Evolutionary conservation across 2,888 invertebrate genomes (phyloP).

Genomic region (Drosophila lutescens): DNA sequence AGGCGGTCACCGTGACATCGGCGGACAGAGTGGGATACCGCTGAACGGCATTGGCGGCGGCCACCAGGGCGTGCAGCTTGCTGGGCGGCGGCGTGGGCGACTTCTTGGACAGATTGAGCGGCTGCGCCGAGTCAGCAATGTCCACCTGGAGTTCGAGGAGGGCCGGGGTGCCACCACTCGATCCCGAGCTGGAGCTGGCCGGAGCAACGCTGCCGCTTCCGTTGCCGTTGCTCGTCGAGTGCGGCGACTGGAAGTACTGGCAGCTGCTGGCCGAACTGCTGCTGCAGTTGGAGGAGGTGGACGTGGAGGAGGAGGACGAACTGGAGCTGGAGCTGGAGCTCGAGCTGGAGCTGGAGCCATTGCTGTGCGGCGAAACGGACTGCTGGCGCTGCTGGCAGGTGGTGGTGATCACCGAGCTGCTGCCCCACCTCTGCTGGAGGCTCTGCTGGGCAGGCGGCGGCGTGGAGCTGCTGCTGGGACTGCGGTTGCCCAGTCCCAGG

Average conservation of each 20-base stretch:
- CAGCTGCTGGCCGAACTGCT: slow-evolving; percentile 62
- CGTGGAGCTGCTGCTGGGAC: slow-evolving; percentile 82
- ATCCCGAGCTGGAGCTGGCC: slow-evolving; percentile 29
- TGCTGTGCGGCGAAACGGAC: slow-evolving; percentile 83
- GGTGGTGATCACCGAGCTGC: slow-evolving; percentile 88
- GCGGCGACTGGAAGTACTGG: slow-evolving; percentile 85
- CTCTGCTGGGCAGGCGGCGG: slow-evolving; percentile 65
- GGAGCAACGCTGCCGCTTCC: slow-evolving; percentile 5
- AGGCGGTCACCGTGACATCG: slow-evolving; percentile 83
- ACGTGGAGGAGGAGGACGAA: slow-evolving; percentile 83
- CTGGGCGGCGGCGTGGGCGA: slow-evolving; percentile 90
- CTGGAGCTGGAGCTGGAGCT: slow-evolving; percentile 65
- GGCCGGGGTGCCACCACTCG: slow-evolving; percentile 73
- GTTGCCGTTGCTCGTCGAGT: slow-evolving; percentile 65
- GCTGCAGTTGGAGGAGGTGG: slow-evolving; percentile 54
- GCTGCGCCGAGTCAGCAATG: slow-evolving; percentile 92
- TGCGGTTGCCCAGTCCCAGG: slow-evolving; percentile 50
- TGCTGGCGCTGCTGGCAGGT: slow-evolving; percentile 85
- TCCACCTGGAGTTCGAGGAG: slow-evolving; percentile 92
- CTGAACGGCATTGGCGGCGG: slow-evolving; percentile 81
- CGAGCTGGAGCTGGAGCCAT: slow-evolving; percentile 83
- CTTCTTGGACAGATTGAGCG: slow-evolving; percentile 95
- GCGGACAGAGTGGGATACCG: slow-evolving; percentile 83
- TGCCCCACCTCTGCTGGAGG: slow-evolving; percentile 82
- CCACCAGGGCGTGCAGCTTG: slow-evolving; percentile 82